These are phyloP conservation scores for Pseudomyrmex sp. DNA, from an alignment of 1,140 invertebrate species.

Conservation along the genomic window DNA sequence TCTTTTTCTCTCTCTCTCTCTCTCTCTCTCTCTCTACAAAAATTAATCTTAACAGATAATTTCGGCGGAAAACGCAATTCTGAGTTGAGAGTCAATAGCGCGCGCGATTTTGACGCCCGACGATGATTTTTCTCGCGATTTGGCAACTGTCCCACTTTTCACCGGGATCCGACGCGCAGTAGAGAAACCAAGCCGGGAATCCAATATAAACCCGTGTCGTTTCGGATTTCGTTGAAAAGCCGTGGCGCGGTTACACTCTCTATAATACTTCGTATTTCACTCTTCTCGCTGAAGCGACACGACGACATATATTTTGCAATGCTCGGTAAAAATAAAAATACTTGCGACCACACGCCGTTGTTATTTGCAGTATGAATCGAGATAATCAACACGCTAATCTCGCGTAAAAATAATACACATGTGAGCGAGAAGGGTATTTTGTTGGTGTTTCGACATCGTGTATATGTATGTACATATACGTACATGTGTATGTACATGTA, in stretches of 20 bases:
- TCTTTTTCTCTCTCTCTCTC: too few relatives aligned
- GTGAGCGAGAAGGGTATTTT: background rate
- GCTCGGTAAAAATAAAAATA: constrained; percentile 31
- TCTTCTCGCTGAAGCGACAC: background rate
- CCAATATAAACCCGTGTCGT: constrained; percentile 52
- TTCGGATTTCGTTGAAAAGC: constrained; percentile 58
- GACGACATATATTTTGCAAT: constrained; percentile 9
- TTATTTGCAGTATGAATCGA: background rate
- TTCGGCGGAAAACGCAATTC: background rate
- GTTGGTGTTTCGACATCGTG: background rate
- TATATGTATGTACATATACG: too few relatives aligned
- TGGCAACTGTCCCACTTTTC: constrained; percentile 67
- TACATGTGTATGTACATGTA: too few relatives aligned
- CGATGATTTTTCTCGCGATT: constrained; percentile 49
- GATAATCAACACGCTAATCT: background rate
- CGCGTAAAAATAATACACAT: background rate
- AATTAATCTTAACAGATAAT: too few relatives aligned
- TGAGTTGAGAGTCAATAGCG: constrained; percentile 56
- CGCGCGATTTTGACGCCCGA: constrained; percentile 33
- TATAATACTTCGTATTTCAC: background rate
- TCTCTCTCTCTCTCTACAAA: background rate
- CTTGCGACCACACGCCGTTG: background rate
- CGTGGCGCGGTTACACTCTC: background rate
- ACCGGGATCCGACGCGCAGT: constrained; percentile 60
- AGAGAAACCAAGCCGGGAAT: constrained; percentile 41